Evolutionary conservation across 92 coral and sea anemone genomes (phyloP).

Genomic region (Umimayanthus kanabou): DNA sequence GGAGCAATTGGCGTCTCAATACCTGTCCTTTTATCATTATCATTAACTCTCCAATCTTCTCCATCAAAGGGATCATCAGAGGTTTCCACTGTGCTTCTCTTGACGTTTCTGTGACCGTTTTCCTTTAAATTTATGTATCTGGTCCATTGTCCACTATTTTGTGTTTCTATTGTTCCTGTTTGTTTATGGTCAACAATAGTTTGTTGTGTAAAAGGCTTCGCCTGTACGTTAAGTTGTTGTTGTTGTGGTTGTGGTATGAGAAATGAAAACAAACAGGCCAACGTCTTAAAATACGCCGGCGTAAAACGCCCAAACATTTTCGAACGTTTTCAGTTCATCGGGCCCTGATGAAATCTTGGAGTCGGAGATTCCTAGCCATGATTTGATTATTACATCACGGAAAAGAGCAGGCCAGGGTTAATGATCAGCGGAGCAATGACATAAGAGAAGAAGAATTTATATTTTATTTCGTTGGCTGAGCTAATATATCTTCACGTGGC

Average conservation of each 20-base stretch:
- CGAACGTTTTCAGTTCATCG: conserved; percentile 81
- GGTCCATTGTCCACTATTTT: conserved; percentile 65
- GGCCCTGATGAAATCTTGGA: conserved; percentile 59
- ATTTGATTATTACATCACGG: conserved; percentile 89
- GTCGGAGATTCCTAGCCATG: conserved; percentile 74
- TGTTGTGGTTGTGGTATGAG: conserved; percentile 43
- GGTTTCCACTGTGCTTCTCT: conserved; percentile 54
- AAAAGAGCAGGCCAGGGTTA: conserved; percentile 56
- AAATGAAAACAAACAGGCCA: conserved; percentile 52
- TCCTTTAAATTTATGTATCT: conserved; percentile 44
- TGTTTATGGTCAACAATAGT: conserved; percentile 49
- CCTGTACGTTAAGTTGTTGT: conserved; percentile 56
- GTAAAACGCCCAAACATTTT: conserved; percentile 92
- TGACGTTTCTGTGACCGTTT: conserved; percentile 36
- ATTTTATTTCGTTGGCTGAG: conserved; percentile 67
- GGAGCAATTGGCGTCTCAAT: conserved; percentile 82
- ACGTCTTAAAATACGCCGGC: conserved; percentile 74
- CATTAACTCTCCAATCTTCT: conserved; percentile 56
- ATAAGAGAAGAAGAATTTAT: conserved; percentile 74
- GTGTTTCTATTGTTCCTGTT: conserved; percentile 61
- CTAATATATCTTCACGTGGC: conserved; percentile 72
- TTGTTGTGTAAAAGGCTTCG: conserved; percentile 75
- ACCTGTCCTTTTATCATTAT: conserved; percentile 68
- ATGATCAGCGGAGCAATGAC: conserved; percentile 59
- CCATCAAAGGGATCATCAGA: conserved; percentile 61